Conservation (phyloP, 1,140 invertebrate genomes). For the Cecropterus lyciades region DNA sequence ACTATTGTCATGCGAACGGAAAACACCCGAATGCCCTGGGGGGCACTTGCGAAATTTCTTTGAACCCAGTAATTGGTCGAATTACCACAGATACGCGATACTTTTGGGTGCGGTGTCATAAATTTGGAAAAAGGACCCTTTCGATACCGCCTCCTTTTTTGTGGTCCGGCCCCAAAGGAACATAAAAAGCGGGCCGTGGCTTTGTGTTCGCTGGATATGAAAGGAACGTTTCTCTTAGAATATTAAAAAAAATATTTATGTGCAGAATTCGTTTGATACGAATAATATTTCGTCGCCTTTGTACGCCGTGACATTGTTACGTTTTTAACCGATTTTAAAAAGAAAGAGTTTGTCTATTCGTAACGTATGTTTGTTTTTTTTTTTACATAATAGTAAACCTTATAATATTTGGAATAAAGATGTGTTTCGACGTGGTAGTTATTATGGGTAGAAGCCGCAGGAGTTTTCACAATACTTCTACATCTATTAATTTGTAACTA, state of each 20-base stretch:
- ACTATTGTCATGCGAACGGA: constrained; percentile 51
- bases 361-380: no score
- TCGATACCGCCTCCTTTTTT: constrained; percentile 56
- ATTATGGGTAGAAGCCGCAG: no score
- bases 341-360: no score
- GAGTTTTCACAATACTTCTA: no score
- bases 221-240: constrained; percentile 15
- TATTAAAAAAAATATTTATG: neutral
- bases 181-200: constrained; percentile 45
- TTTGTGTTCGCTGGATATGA: constrained; percentile 30
- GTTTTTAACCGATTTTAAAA: no score
- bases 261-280: neutral
- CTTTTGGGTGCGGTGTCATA: constrained; percentile 63
- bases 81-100: constrained; percentile 51
- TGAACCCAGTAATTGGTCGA: constrained; percentile 60
- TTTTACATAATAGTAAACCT: no score
- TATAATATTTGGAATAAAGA: no score
- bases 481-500: no score
- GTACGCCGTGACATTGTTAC: no score
- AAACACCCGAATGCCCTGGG: constrained; percentile 44
- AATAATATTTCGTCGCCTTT: neutral
- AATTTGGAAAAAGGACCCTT: constrained; percentile 64
- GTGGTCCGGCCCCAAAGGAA: constrained; percentile 49
- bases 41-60: constrained; percentile 65
- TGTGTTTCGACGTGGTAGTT: no score